A percentile compares a stretch with the other conserved stretches of the same genome.
These are phyloP conservation scores for Lapara coniferarum DNA, from an alignment of 2,888 invertebrate species.

Conservation along the genomic window DNA sequence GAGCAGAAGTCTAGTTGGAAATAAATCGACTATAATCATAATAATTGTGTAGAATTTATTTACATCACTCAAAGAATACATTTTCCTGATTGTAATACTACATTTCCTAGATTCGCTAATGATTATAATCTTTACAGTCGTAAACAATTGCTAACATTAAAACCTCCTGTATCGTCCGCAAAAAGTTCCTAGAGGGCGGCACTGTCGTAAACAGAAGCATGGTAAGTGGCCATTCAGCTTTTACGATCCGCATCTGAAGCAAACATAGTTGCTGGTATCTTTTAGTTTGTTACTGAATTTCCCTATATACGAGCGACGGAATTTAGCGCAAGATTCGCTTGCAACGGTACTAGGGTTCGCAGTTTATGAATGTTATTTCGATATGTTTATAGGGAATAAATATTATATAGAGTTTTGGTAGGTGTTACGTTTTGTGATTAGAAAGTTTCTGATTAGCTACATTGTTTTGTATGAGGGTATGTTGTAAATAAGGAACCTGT, in stretches of 20 bases:
- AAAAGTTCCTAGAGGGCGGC: slow-evolving; percentile 6
- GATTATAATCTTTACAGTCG: background rate
- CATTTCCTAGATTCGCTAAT: background rate
- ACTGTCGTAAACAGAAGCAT: slow-evolving; percentile 35
- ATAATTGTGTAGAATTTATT: too few species aligned
- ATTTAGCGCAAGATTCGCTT: slow-evolving; percentile 37
- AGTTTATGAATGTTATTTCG: slow-evolving; percentile 9
- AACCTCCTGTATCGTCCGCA: slow-evolving; percentile 5
- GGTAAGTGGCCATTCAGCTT: slow-evolving; percentile 36
- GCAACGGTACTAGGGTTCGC: slow-evolving; percentile 31
- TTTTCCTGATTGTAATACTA: too few species aligned
- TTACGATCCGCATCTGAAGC: slow-evolving; percentile 36
- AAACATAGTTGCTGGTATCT: slow-evolving; percentile 46
- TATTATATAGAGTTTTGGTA: too few species aligned
- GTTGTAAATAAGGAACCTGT: too few species aligned
- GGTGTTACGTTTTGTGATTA: too few species aligned
- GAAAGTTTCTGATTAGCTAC: too few species aligned
- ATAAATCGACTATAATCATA: too few species aligned
- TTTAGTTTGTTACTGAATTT: slow-evolving; percentile 60
- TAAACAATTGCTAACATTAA: slow-evolving; percentile 13
- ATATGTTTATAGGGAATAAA: too few species aligned
- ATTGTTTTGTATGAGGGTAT: too few species aligned
- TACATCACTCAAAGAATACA: too few species aligned
- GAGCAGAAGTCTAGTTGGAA: too few species aligned
- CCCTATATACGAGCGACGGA: slow-evolving; percentile 57